Percentiles rank a stretch among this genome's conserved stretches.
Evolutionary conservation across 2,113 vertebrate species (phyloP).

Genomic region (Phocoena phocoena): DNA sequence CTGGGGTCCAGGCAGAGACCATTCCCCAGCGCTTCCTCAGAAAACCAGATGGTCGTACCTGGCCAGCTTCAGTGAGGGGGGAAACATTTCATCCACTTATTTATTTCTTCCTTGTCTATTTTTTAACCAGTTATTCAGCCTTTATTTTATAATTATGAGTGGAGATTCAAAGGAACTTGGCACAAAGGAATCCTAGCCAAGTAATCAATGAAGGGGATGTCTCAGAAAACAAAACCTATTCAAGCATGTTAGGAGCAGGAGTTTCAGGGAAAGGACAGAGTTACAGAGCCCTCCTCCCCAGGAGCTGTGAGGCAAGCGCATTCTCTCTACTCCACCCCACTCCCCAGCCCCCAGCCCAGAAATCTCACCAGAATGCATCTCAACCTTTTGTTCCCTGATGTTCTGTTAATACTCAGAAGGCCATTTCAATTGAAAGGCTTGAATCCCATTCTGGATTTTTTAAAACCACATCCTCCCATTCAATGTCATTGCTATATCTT

Average conservation of each 20-base stretch:
- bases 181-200: neutral
- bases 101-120: neutral
- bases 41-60: too few relatives aligned
- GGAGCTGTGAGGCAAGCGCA: neutral
- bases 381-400: neutral
- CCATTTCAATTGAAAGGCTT: neutral
- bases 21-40: too few relatives aligned
- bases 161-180: neutral
- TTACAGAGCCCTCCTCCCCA: neutral
- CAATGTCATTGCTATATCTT: neutral
- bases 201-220: neutral
- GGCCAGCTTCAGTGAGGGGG: too few relatives aligned
- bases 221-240: neutral
- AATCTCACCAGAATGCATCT: neutral
- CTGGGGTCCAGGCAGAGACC: neutral
- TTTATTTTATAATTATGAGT: neutral
- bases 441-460: neutral
- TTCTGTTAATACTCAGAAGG: neutral
- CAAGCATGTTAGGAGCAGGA: neutral
- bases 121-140: neutral
- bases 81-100: neutral
- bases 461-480: neutral
- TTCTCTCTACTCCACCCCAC: rapidly evolving
- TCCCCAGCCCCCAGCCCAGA: neutral
- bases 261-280: rapidly evolving